Percentiles rank a stretch among this genome's conserved stretches.
Conservation (phyloP, 2,113 vertebrate genomes). For the Anoura caudifer region DNA sequence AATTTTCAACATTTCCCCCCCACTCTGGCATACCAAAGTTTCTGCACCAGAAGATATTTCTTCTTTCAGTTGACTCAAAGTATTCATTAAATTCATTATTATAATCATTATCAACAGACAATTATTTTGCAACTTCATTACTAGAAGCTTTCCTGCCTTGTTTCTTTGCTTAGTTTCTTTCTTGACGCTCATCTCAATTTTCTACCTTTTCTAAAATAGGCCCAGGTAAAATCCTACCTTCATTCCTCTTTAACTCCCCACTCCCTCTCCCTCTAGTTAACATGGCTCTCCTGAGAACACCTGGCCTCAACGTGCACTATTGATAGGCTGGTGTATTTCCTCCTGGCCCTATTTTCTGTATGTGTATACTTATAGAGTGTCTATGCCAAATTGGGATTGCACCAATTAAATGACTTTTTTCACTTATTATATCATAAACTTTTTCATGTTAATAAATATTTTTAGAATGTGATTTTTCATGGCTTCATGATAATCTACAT, state of each 20-base stretch:
- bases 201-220: not conserved
- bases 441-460: not conserved
- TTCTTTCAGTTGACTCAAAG: not conserved
- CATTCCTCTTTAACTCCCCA: not conserved
- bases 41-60: not conserved
- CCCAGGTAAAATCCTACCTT: not conserved
- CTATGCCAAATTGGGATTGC: not conserved
- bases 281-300: not conserved
- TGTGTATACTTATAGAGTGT: not conserved
- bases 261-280: not conserved
- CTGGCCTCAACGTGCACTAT: not conserved
- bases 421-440: not conserved
- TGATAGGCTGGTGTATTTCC: not conserved
- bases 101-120: not conserved
- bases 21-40: not conserved
- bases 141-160: not conserved
- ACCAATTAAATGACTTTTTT: not conserved
- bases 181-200: not conserved
- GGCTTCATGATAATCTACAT: not conserved
- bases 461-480: conserved; percentile 20
- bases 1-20: not conserved
- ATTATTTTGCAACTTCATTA: not conserved
- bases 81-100: not conserved
- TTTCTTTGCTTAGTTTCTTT: not conserved
- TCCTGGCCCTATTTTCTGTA: not conserved